Evolutionary conservation across 2,888 invertebrate genomes (phyloP).

Genomic region (Hypercompe scribonia): DNA sequence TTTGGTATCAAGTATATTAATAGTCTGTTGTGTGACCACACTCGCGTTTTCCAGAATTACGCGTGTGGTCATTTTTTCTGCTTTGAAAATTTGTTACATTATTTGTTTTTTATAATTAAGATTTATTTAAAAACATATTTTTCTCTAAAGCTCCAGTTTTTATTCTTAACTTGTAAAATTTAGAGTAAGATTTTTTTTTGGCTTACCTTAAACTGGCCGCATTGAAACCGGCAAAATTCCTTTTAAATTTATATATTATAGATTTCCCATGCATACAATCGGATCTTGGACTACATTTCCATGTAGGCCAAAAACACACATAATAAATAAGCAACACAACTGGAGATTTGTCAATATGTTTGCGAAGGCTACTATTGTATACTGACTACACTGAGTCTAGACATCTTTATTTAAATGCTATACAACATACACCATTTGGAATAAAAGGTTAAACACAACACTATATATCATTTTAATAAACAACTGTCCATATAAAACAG

Average conservation of each 20-base stretch:
- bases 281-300: background rate
- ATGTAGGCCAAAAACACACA: background rate
- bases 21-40: background rate
- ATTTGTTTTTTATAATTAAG: too few species aligned
- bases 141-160: too few species aligned
- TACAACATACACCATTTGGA: background rate
- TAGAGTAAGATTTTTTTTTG: too few species aligned
- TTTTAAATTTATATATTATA: background rate
- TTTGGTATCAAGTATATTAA: background rate
- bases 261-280: background rate
- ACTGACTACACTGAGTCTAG: background rate
- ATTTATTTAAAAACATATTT: too few species aligned
- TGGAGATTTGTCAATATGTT: background rate
- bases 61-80: background rate
- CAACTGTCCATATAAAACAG: constrained; percentile 35
- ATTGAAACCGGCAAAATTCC: background rate
- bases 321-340: background rate
- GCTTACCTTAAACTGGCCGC: too few species aligned
- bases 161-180: too few species aligned
- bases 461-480: constrained; percentile 41
- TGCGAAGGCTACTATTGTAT: background rate
- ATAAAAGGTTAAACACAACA: constrained; percentile 7
- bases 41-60: background rate
- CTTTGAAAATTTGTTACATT: background rate
- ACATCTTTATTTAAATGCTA: background rate